These are phyloP conservation scores for Corynorhinus townsendii DNA, from an alignment of 2,113 vertebrate species.

Conservation along the genomic window DNA sequence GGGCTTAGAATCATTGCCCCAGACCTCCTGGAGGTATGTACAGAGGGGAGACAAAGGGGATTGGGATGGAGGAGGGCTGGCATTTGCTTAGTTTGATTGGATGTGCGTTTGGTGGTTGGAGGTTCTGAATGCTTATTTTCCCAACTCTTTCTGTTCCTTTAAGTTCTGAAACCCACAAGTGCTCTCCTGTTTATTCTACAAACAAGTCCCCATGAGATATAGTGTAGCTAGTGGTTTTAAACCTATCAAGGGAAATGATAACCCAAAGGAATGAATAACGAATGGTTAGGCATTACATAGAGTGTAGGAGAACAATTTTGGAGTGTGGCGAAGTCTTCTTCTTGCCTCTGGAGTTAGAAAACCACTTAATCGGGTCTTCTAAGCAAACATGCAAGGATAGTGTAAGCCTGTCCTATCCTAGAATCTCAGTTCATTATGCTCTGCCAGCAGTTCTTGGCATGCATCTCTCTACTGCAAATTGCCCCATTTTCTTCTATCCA, in stretches of 20 bases:
- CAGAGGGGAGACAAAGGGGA: rapidly evolving
- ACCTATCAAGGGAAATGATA: neutral
- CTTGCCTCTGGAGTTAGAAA: neutral
- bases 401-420: neutral
- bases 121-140: neutral
- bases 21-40: neutral
- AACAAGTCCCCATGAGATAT: neutral
- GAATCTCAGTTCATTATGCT: neutral
- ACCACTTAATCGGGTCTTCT: neutral
- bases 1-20: neutral
- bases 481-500: neutral
- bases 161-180: neutral
- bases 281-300: neutral
- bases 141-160: neutral
- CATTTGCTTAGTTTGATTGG: neutral
- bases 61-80: neutral
- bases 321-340: neutral
- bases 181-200: neutral
- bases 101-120: neutral
- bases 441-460: neutral
- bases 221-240: neutral
- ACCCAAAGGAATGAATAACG: neutral
- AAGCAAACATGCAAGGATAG: neutral
- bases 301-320: neutral
- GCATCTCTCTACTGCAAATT: neutral